Percentiles rank a stretch among this genome's conserved stretches.
Conservation (phyloP, 2,113 vertebrate species). For the Chionis minor region DNA sequence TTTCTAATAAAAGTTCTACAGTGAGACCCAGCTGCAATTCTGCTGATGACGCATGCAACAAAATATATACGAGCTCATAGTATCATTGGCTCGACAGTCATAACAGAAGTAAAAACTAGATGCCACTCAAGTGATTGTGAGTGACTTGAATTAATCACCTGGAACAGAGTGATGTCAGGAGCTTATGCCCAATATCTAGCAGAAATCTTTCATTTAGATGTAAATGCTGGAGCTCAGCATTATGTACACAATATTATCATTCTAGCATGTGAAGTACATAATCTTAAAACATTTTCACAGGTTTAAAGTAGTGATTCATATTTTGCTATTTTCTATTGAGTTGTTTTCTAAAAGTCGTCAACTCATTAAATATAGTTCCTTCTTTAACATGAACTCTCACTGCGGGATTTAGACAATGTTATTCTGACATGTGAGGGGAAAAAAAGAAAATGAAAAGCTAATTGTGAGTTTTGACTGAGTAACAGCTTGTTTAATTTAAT, state of each 20-base stretch:
- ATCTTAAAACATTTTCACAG: background rate
- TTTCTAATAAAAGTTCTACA: constrained; percentile 42
- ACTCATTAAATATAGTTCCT: background rate
- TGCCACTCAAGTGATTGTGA: background rate
- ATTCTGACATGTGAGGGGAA: background rate
- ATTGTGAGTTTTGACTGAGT: background rate
- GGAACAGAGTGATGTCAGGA: background rate
- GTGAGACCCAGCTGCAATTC: constrained; percentile 39
- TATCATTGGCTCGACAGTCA: background rate
- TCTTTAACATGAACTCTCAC: background rate
- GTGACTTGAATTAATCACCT: background rate
- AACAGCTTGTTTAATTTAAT: background rate
- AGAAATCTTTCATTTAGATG: background rate
- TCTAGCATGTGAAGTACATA: background rate
- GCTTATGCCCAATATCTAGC: background rate
- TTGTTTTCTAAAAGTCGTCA: background rate
- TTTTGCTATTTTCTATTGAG: background rate
- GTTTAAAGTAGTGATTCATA: background rate
- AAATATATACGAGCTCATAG: background rate
- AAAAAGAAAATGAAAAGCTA: background rate
- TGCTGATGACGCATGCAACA: constrained; percentile 7
- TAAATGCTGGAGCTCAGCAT: background rate
- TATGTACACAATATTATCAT: background rate
- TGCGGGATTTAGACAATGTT: background rate
- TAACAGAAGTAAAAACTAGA: background rate